Conservation (phyloP, 2,888 invertebrate species). For the Trichogramma evanescens region DNA sequence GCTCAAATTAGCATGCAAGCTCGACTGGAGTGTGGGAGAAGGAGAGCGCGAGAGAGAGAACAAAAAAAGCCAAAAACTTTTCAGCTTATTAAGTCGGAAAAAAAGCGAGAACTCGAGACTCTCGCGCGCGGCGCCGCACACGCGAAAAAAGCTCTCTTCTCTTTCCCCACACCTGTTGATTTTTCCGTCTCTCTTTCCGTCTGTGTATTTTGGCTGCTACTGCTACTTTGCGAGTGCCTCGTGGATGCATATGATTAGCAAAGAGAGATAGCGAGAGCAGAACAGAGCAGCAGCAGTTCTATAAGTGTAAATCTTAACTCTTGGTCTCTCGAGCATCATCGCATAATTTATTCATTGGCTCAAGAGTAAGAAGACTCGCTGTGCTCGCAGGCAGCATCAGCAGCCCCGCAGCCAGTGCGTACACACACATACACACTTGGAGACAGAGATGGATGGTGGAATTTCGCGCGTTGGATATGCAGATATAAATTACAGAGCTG, state of each 20-base stretch:
- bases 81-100: too few species aligned
- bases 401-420: too few species aligned
- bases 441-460: neutral
- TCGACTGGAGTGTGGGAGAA: too few species aligned
- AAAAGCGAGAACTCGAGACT: too few species aligned
- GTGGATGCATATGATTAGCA: too few species aligned
- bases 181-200: neutral
- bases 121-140: too few species aligned
- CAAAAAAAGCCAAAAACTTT: too few species aligned
- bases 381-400: too few species aligned
- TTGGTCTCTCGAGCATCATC: neutral
- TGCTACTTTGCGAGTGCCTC: neutral
- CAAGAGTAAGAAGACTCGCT: too few species aligned
- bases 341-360: constrained; percentile 23
- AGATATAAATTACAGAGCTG: constrained; percentile 19
- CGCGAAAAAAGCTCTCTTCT: too few species aligned
- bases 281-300: constrained; percentile 1
- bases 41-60: too few species aligned
- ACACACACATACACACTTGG: neutral
- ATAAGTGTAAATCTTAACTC: constrained; percentile 13
- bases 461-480: constrained; percentile 14
- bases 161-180: constrained; percentile 15
- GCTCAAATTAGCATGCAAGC: too few species aligned
- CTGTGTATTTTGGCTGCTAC: neutral
- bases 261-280: neutral